Base-by-base conservation (phyloP, 1,140 invertebrate species). In the Leucophenga varia region DNA sequence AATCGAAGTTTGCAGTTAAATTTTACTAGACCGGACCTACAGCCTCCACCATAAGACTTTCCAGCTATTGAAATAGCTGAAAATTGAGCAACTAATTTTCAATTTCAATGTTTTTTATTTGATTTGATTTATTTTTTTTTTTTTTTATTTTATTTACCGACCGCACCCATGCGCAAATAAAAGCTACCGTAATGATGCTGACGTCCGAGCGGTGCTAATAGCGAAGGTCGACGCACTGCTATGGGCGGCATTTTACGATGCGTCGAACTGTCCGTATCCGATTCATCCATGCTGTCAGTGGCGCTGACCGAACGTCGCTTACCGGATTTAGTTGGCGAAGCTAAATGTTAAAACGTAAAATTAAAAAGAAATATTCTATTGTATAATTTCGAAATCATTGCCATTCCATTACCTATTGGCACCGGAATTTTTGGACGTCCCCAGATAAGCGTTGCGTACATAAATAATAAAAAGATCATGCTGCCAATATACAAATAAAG, bases 91-190 rank as follows among this genome's bases (percentile, higher is more conserved):
- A n/a, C n/a, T n/a, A n/a, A n/a, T n/a, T n/a, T n/a, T n/a, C n/a
- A n/a, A n/a, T n/a, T n/a, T n/a, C n/a, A n/a, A n/a, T n/a, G n/a
- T n/a, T n/a, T n/a, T n/a, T n/a, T n/a, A n/a, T n/a, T n/a, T n/a
- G n/a, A n/a, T n/a, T n/a, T n/a, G n/a, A n/a, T n/a, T n/a, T n/a
- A n/a, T n/a, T n/a, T n/a, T n/a, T n/a, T n/a, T n/a, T n/a, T n/a
- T n/a, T n/a, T n/a, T n/a, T n/a, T n/a, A n/a, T n/a, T n/a, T n/a
- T 31, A 75, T 83, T 82, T 72, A 91, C 89, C 86, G 47, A 95
- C 91, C 34, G 91, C 92, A 3, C 93, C 93, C 86, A 95, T 92
- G 57, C 92, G 80, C 8, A 96, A 78, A 74, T 96, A 96, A 78
- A 96, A 95, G 65, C 90, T 93, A 7, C 92, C 93, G 57, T 93